Base-by-base conservation (phyloP, 1,140 invertebrate species). In the Papilio polyxenes region DNA sequence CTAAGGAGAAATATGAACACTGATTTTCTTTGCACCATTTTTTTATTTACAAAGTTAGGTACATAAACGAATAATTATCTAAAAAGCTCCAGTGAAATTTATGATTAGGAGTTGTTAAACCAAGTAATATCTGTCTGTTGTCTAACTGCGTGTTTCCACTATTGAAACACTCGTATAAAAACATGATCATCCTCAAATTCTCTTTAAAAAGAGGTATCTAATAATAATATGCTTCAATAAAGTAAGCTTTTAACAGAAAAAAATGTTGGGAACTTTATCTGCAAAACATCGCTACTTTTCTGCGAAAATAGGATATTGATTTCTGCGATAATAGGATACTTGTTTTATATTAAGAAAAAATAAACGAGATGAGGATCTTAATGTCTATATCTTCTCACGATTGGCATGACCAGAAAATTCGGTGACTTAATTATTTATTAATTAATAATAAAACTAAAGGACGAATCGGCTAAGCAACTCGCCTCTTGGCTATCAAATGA, bases 301-400 rank as follows among this genome's bases (percentile, higher is more conserved):
- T 8, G 17, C 56, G 49, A 59, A 59, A 56, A n/a, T 59, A n/a
- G 56, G 17, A 56, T 56, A n/a, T 56, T 56, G 15, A 17, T 56
- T 3, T 7, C 15, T 8, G n/a, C n/a, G 15, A 7, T n/a, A 56
- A n/a, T n/a, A n/a, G n/a, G 23, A 31, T 31, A 31, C 23, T 31
- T 31, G 2, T 31, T 31, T 31, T 9, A 65, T 65, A 31, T 15
- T 11, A 69, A 15, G 4, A 37, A 11, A 40, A 37, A 69, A 40
- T 72, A 72, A 72, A 72, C 31, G 6, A 72, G 11, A 72, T 72
- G 11, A 72, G 10, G 3, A 72, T 72, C 4, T 40, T 37, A 72
- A 72, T 72, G 65, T 72, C 65, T 72, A 31, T 72, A 40, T 72
- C 1, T 72, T 72, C 65, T 31, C 65, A 72, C 65, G 65, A 5